Evolutionary conservation across 2,797 vertebrate species (phyloP).

Genomic region (Lagodon rhomboides): DNA sequence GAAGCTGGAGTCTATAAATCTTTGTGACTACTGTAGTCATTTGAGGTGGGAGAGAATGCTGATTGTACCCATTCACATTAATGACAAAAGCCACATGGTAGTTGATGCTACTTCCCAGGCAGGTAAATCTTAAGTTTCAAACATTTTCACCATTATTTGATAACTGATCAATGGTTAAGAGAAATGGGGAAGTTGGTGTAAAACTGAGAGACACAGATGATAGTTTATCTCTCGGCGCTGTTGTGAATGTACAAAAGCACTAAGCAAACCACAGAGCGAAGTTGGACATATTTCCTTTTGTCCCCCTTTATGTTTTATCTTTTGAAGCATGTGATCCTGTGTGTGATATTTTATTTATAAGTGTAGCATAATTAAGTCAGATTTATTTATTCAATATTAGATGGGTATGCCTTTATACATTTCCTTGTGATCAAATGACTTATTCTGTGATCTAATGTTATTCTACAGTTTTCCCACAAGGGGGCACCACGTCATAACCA

Average conservation of each 20-base stretch:
- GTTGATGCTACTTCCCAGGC: too few relatives aligned
- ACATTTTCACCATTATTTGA: background rate
- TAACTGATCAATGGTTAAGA: background rate
- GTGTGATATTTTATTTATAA: background rate
- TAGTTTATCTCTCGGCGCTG: background rate
- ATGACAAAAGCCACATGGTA: too few relatives aligned
- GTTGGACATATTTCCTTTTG: background rate
- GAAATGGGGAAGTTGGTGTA: background rate
- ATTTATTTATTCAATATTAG: background rate
- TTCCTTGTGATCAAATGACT: background rate
- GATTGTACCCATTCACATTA: too few relatives aligned
- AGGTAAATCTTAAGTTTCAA: background rate
- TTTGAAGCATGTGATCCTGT: background rate
- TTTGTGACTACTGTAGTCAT: too few relatives aligned
- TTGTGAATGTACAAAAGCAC: background rate
- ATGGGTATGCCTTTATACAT: background rate
- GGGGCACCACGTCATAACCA: constrained; percentile 68
- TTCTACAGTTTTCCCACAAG: constrained; percentile 75
- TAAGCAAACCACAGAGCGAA: background rate
- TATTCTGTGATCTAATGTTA: constrained; percentile 5
- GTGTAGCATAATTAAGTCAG: background rate
- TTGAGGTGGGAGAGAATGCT: too few relatives aligned
- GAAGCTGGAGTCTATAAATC: too few relatives aligned
- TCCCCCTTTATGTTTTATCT: background rate
- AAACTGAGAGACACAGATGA: background rate